Evolutionary conservation across 92 coral and sea anemone genomes (phyloP), one percentile per base, ranked within the genome.

Genomic region (Porites cylindrica): DNA sequence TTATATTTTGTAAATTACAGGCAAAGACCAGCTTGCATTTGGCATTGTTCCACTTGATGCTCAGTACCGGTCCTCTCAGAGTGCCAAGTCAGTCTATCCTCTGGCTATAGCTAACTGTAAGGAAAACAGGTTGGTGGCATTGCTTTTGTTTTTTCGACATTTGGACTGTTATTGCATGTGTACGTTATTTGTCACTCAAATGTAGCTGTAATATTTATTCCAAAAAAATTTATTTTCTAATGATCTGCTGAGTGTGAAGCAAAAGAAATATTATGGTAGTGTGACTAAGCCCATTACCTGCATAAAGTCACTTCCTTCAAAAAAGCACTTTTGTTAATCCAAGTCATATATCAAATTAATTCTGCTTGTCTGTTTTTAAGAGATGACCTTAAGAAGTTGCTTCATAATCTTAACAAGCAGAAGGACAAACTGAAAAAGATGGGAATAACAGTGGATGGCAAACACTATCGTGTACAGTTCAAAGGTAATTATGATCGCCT

Each of bases 31-130:
- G 53, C 32, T 74, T 51, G 17, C 78, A 52, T 16, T 74, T 52
- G 78, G 78, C 7, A 75, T 75, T 51, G 78, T 51, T 19, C 64
- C 79, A 6, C 64, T 75, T 21, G 65, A 75, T 52, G 63, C 65
- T 18, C 38, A 53, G 7, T 51, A 69, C 51, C 79, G 47, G 43
- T 75, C 79, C 38, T 75, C 79, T 9, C 79, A 75, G 29, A 75
- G 79, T 51, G 79, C 79, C 6, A 75, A 75, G 63, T 75, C 79
- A 1, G 79, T 75, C 8, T 75, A 54, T 75, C 79, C 81, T 18
- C 81, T 76, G 69, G 81, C 81, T 13, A 76, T 76, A 76, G 68
- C 76, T 24, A 72, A 72, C 52, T 72, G 76, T 72, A 72, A 47
- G 76, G 76, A 72, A 47, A 47, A 72, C 1, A 72, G 76, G 76